Evolutionary conservation across 2,888 invertebrate genomes (phyloP).

Genomic region (Meta bourneti): DNA sequence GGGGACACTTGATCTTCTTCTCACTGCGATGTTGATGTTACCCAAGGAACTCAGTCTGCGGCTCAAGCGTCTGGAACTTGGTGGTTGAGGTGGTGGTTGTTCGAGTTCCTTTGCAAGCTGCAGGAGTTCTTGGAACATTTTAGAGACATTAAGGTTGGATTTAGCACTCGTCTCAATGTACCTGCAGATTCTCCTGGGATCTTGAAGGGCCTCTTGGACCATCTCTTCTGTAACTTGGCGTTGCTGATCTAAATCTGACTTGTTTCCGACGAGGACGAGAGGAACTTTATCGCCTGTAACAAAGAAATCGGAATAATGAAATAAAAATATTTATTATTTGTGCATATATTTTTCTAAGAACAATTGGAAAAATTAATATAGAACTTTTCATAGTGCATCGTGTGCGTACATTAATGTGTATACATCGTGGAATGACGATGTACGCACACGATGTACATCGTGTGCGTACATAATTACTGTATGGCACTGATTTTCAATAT

Average conservation of each 20-base stretch:
- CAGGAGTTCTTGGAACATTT: slow-evolving; percentile 78
- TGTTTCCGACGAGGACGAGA: slow-evolving; percentile 78
- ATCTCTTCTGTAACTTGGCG: slow-evolving; percentile 77
- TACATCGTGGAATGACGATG: no score
- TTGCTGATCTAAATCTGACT: slow-evolving; percentile 77
- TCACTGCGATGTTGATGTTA: slow-evolving; percentile 57
- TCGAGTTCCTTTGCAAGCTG: slow-evolving; percentile 82
- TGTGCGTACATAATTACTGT: no score
- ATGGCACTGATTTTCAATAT: no score
- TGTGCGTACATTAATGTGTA: no score
- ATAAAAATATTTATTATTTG: neutral
- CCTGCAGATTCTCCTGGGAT: slow-evolving; percentile 71
- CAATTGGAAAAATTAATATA: neutral
- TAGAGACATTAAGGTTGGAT: slow-evolving; percentile 77
- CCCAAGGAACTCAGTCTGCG: slow-evolving; percentile 75
- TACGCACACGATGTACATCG: no score
- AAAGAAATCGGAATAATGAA: neutral
- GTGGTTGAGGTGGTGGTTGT: slow-evolving; percentile 38
- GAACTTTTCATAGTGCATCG: no score
- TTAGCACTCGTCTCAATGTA: slow-evolving; percentile 79
- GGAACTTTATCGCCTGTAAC: slow-evolving; percentile 76
- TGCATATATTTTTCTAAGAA: neutral
- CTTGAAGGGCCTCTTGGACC: slow-evolving; percentile 67
- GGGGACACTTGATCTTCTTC: slow-evolving; percentile 65
- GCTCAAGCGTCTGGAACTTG: slow-evolving; percentile 71